Evolutionary conservation across 2,888 invertebrate species (phyloP), one percentile per base, ranked within the genome.

Genomic region (Protodeltote pygarga): DNA sequence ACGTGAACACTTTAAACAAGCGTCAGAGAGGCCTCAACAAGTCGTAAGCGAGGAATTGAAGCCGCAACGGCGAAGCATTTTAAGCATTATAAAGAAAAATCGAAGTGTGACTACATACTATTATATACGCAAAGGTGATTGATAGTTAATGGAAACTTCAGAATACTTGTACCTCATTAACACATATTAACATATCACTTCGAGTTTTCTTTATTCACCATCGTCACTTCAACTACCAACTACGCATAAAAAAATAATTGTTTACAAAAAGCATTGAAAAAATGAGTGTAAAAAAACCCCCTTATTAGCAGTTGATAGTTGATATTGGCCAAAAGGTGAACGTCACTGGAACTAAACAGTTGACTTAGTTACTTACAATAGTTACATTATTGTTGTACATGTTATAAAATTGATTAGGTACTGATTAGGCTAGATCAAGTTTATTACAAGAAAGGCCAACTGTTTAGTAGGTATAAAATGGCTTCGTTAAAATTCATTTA

Each of bases 1-100:
- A 90, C 90, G 90, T 91, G 91, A 89, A 85, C 86, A 89, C 82
- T 87, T 81, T 78, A 76, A 83, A 82, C 80, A 89, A 91, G 91
- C 91, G 75, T 88, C 89, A 83, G 89, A 89, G 83, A 85, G 89
- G 88, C 85, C 85, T 89, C 87, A 76, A 89, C 84, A 77, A 84
- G 83, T 87, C 82, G 80, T 67, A 90, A 91, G 91, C 91, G 83
- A 86, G 89, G 89, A 81, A 81, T 82, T 80, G 85, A 86, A 88
- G 90, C 88, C 89, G 89, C 86, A 78, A 82, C 79, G 85, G 89
- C 85, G 84, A 89, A 89, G 91, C 89, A 82, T 85, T 87, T 80
- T 79, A 86, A 89, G 88, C 89, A 72, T 83, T 75, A 49, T 70
- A 65, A 73, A 85, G 84, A 83, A 84, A 87, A 81, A 57, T 87